Base-by-base conservation (phyloP, 2,888 invertebrate species). In the Cepaea hortensis region DNA sequence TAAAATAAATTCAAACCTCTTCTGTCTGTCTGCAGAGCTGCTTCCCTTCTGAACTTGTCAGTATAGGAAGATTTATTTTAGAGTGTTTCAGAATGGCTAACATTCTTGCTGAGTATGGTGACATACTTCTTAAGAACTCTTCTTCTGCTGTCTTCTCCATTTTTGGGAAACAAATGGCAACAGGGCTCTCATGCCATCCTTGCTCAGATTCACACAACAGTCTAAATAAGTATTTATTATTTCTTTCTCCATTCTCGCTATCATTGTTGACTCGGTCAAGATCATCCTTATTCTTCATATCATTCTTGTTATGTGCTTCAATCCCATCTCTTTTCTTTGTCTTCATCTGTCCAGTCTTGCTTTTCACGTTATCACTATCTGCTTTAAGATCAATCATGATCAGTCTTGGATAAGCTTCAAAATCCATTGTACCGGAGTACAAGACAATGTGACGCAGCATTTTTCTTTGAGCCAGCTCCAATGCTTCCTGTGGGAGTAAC, bases 381-480 rank as follows among this genome's bases (percentile, higher is more conserved):
- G 62, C 81, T 9, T 88, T 80, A 62, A 92, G 90, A 89, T 93
- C 93, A 9, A 93, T 87, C 35, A 93, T 86, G 46, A 93, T 87
- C 18, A 93, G 90, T 13, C 91, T 88, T 9, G 93, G 93, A 83
- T 91, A 93, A 1, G 91, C 90, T 48, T 88, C 91, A n/a, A 88
- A 88, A 70, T 91, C 91, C 83, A 90, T 89, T 9, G 90, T 85
- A 13, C 91, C 91, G 20, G 90, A 88, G 81, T 91, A 92, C n/a
- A 87, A 85, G 0, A 88, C 86, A 35, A 93, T 84, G 85, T 93
- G 93, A 18, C 94, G 91, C 23, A 94, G 90, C 86, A 94, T 92
- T 87, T 94, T 94, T 62, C 93, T 89, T 89, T 94, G 93, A 11
- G 93, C 91, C 75, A 94, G 88, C 87, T 94, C 94, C 23, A 93